Base-by-base conservation (phyloP, 2,113 vertebrate genomes). In the Pluvianellus socialis region DNA sequence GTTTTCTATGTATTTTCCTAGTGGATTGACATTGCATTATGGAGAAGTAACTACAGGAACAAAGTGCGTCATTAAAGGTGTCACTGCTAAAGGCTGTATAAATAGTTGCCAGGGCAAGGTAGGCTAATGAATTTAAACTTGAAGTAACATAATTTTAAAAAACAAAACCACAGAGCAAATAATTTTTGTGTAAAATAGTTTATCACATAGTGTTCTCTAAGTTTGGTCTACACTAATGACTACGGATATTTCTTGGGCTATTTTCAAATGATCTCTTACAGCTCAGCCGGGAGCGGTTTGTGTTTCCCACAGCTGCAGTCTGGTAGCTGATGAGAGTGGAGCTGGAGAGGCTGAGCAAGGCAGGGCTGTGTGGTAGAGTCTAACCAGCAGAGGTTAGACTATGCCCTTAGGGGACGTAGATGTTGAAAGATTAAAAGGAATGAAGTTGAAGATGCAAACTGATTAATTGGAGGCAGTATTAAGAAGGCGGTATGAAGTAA, bases 81-180 rank as follows among this genome's bases (percentile, higher is more conserved):
- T 99, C 76, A 98, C 72, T 97, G 99, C 98, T 63, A 98, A 42
- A 84, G 99, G 99, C 80, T 95, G 86, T 96, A 28, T 99, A 83
- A 98, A 96, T 88, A 98, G 88, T 96, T 98, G 96, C 97, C 98
- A 98, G 71, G 98, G 98, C 89, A 99, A 99, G 99, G 99, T 99
- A 95, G 86, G 98, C 65, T 86, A n/a, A 85, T 44, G 50, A 49
- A 73, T 62, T 72, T 92, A 91, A 70, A 80, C 58, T 26, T 95
- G n/a, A 74, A 90, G 21, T 38, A 91, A 44, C 38, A 18, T 40
- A 35, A 9, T 49, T 40, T 15, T 33, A 62, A 44, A 50, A 9
- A 44, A 7, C 8, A 28, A 15, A 32, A 12, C 7, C n/a, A 71
- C 4, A 20, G 20, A 55, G 20, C 24, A 61, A 72, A 62, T 88